Evolutionary conservation across 1,140 invertebrate genomes (phyloP).

Genomic region (Agrypnia vestita): DNA sequence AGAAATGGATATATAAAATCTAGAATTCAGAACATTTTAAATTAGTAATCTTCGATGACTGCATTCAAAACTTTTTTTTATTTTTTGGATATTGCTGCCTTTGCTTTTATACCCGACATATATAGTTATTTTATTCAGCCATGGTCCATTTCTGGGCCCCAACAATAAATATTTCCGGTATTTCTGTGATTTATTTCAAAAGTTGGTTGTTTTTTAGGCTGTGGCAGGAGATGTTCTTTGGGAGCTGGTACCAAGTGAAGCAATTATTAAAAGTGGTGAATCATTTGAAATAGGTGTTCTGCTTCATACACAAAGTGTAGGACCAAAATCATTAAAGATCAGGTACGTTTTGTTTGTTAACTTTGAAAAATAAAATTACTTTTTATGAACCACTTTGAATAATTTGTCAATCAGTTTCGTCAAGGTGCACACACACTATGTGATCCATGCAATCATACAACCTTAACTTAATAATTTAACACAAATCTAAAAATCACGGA

Average conservation of each 20-base stretch:
- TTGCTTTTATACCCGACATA: no score
- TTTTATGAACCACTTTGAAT: neutral
- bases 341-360: neutral
- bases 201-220: conserved; percentile 7
- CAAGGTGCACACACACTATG: no score
- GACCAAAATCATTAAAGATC: conserved; percentile 20
- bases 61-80: no score
- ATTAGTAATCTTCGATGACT: no score
- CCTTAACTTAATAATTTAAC: no score
- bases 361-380: neutral
- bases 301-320: conserved; percentile 8
- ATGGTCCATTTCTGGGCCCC: neutral
- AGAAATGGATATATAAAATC: no score
- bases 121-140: neutral
- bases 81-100: no score
- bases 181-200: neutral
- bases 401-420: neutral
- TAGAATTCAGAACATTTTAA: no score
- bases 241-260: conserved; percentile 28
- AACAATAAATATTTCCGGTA: no score
- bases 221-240: conserved; percentile 28
- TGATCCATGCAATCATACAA: no score
- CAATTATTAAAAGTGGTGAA: conserved; percentile 1
- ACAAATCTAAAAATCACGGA: no score
- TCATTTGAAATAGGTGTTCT: conserved; percentile 2